Evolutionary conservation across 2,113 vertebrate species (phyloP).

Genomic region (Dissostichus mawsoni): DNA sequence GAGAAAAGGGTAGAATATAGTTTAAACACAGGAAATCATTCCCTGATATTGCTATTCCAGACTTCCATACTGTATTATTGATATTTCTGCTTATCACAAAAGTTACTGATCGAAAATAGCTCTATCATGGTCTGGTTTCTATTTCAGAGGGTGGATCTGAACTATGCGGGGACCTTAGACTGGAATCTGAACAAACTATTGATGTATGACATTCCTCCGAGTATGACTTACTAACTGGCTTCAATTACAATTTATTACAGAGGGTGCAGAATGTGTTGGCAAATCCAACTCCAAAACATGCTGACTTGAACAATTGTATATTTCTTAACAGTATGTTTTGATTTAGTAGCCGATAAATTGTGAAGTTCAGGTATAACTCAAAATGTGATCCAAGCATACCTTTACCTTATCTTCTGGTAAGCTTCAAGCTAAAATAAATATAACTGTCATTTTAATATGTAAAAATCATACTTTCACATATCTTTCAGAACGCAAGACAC

Average conservation of each 20-base stretch:
- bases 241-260: slow-evolving; percentile 29
- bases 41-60: slow-evolving; percentile 20
- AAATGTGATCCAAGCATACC: background rate
- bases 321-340: background rate
- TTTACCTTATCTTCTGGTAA: background rate
- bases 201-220: slow-evolving; percentile 17
- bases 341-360: background rate
- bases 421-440: background rate
- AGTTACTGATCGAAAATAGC: slow-evolving; percentile 41
- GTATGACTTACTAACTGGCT: slow-evolving; percentile 22
- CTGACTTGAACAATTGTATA: background rate
- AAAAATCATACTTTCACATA: background rate
- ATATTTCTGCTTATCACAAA: slow-evolving; percentile 38
- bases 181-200: slow-evolving; percentile 25
- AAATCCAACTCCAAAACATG: background rate
- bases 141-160: slow-evolving; percentile 35
- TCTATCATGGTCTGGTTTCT: slow-evolving; percentile 42
- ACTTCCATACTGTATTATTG: slow-evolving; percentile 30
- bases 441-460: background rate
- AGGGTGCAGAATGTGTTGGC: background rate
- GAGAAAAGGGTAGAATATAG: background rate
- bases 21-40: too few relatives aligned
- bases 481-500: background rate
- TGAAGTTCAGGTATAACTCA: background rate
- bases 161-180: slow-evolving; percentile 12